Percentiles rank a stretch among this genome's conserved stretches.
phyloP scores from a whole-genome alignment of 2,113 vertebrate species.

The Enhydra lutris region DNA sequence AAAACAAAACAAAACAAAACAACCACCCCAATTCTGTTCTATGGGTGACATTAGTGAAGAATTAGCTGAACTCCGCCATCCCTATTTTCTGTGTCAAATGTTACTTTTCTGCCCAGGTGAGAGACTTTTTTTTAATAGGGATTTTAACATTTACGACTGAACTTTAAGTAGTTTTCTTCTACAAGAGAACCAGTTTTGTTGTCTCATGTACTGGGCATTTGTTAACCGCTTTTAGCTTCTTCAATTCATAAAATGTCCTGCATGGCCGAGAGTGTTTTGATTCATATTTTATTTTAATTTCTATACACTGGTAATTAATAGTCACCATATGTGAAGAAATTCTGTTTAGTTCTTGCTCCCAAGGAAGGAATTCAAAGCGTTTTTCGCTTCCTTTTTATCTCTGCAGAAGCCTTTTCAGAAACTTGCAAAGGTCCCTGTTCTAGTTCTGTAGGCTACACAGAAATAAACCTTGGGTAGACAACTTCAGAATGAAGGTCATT shows the following conservation, averaged over 20 bases:
- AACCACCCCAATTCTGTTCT: neutral
- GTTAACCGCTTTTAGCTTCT: constrained; percentile 16
- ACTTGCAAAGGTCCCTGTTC: neutral
- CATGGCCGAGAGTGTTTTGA: neutral
- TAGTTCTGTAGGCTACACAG: constrained; percentile 21
- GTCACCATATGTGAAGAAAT: constrained; percentile 27
- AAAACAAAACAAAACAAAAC: neutral
- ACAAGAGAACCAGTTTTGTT: constrained; percentile 21
- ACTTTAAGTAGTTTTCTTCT: constrained; percentile 48
- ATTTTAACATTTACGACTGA: constrained; percentile 14
- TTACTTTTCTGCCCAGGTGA: neutral
- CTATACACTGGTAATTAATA: neutral
- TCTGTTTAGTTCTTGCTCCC: constrained; percentile 23
- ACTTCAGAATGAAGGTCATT: constrained; percentile 35
- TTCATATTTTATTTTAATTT: constrained; percentile 34
- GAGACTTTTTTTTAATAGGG: neutral
- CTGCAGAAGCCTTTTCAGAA: constrained; percentile 28
- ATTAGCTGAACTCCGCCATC: neutral
- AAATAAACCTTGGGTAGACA: constrained; percentile 1
- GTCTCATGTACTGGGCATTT: neutral
- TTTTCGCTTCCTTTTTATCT: constrained; percentile 27
- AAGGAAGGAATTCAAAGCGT: constrained; percentile 52
- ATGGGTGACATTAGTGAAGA: neutral
- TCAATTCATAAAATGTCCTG: constrained; percentile 30
- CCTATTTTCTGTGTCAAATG: neutral